Conservation (phyloP, 2,797 vertebrate genomes). For the Pelochelys cantorii region DNA sequence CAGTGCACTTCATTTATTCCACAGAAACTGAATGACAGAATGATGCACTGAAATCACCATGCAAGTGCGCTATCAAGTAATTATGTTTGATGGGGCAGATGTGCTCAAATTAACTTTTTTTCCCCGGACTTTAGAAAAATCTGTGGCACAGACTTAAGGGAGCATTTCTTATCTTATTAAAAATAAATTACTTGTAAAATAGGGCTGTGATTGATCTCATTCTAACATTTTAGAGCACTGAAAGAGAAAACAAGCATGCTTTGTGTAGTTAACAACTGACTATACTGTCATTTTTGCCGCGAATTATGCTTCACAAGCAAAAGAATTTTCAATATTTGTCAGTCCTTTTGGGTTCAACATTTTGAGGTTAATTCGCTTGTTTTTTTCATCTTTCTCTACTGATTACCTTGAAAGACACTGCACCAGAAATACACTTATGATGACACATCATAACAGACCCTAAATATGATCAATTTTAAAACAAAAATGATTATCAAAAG, state of each 20-base stretch:
- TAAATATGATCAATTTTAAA: constrained; percentile 32
- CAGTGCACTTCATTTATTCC: constrained; percentile 1
- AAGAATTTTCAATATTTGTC: constrained; percentile 13
- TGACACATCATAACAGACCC: constrained; percentile 4
- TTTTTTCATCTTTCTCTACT: constrained; percentile 6
- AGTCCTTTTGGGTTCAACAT: constrained; percentile 5
- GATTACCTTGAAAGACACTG: constrained; percentile 27
- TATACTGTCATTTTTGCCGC: neutral
- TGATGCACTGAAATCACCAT: constrained; percentile 49
- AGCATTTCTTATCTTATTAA: constrained; percentile 52
- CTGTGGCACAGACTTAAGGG: constrained; percentile 46
- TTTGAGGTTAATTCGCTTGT: constrained; percentile 33
- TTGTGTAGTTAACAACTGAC: constrained; percentile 31
- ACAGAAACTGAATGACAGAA: constrained; percentile 39
- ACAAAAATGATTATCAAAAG: constrained; percentile 11
- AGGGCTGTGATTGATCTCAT: constrained; percentile 17
- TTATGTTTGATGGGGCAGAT: constrained; percentile 55
- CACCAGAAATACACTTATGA: neutral
- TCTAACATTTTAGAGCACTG: constrained; percentile 41
- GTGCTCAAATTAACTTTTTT: constrained; percentile 61
- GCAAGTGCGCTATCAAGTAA: constrained; percentile 35
- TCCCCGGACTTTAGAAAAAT: constrained; percentile 50
- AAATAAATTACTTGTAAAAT: constrained; percentile 59
- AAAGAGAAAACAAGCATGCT: constrained; percentile 36
- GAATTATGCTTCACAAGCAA: constrained; percentile 3